A percentile compares a stretch with the other conserved stretches of the same genome.
These are phyloP conservation scores for Philereme transversata DNA, from an alignment of 2,888 invertebrate species.

Conservation along the genomic window DNA sequence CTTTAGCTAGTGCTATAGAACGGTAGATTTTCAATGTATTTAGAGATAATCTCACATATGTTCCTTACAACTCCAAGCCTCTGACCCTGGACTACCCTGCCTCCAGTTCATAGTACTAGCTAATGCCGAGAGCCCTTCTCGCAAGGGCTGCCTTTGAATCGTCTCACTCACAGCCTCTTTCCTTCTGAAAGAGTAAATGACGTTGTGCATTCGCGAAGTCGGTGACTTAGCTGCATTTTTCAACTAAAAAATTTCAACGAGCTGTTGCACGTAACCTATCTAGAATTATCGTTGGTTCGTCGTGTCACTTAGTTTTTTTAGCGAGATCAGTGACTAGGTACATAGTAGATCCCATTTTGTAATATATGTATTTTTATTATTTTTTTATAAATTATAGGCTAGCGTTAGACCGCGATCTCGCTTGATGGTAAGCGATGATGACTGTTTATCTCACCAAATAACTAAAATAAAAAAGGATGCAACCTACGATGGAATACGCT, in stretches of 20 bases:
- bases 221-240: constrained; percentile 8
- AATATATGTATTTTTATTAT: too few relatives aligned
- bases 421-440: too few relatives aligned
- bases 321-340: too few relatives aligned
- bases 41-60: background rate
- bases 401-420: too few relatives aligned
- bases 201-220: constrained; percentile 26
- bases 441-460: too few relatives aligned
- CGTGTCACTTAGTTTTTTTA: too few relatives aligned
- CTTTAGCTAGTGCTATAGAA: too few relatives aligned
- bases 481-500: too few relatives aligned
- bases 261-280: background rate
- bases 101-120: constrained; percentile 48
- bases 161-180: constrained; percentile 31
- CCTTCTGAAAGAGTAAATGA: constrained; percentile 28
- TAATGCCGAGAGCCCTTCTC: constrained; percentile 53
- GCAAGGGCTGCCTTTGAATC: constrained; percentile 45
- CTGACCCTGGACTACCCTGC: constrained; percentile 13
- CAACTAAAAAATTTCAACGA: background rate
- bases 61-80: background rate
- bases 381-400: too few relatives aligned
- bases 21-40: too few relatives aligned
- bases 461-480: too few relatives aligned
- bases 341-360: too few relatives aligned
- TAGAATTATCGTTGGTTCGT: background rate